A percentile compares a stretch with the other conserved stretches of the same genome.
These are phyloP conservation scores for Mesoligia furuncula DNA, from an alignment of 2,888 invertebrate species.

Conservation along the genomic window DNA sequence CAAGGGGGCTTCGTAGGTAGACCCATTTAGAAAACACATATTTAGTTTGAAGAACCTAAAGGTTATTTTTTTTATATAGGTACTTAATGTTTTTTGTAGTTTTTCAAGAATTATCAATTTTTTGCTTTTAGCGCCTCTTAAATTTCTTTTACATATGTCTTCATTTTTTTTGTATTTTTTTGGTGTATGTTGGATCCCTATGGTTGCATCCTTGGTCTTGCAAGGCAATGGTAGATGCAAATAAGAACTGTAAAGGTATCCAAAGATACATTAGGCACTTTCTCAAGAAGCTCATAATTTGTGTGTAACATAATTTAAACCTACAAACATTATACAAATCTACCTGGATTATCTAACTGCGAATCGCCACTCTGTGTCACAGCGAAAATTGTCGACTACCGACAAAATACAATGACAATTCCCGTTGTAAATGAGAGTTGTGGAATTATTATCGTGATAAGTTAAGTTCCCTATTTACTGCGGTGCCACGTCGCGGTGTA, in stretches of 20 bases:
- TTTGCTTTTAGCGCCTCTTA: no score
- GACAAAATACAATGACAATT: slow-evolving; percentile 60
- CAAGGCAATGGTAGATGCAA: no score
- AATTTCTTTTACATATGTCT: no score
- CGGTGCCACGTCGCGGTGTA: slow-evolving; percentile 68
- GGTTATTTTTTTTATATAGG: no score
- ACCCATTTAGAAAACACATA: not conserved
- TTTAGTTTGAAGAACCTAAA: not conserved
- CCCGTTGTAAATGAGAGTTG: slow-evolving; percentile 51
- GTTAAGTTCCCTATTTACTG: slow-evolving; percentile 75
- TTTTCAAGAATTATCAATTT: no score
- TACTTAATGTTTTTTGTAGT: no score
- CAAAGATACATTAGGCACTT: not conserved
- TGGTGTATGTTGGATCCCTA: no score
- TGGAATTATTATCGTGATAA: slow-evolving; percentile 71
- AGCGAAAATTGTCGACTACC: slow-evolving; percentile 37
- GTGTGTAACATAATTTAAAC: slow-evolving; percentile 18
- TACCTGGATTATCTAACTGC: slow-evolving; percentile 25
- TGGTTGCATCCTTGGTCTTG: no score
- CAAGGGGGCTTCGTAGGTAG: not conserved
- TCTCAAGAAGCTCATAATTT: slow-evolving; percentile 9
- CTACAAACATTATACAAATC: slow-evolving; percentile 17
- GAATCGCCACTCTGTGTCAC: slow-evolving; percentile 22
- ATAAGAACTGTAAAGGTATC: not conserved
- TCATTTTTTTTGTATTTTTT: no score